These are phyloP conservation scores for Mesodorylaimus sp. DNA, from an alignment of 2,888 invertebrate genomes.

Conservation along the genomic window DNA sequence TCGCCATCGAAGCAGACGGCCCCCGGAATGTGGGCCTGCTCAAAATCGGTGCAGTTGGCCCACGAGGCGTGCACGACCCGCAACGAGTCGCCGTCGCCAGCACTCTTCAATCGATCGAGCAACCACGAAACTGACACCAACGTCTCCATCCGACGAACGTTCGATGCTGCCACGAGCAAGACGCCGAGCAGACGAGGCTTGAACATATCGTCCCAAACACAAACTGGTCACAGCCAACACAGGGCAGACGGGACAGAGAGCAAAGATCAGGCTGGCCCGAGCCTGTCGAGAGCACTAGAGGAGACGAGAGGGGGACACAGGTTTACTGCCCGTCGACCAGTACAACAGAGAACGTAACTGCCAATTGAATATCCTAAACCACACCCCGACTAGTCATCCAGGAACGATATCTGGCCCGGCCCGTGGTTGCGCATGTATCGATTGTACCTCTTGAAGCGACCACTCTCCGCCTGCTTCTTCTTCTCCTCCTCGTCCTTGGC, in stretches of 20 bases:
- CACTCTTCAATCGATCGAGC: neutral
- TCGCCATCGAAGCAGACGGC: conserved; percentile 29
- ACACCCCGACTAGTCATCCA: conserved; percentile 28
- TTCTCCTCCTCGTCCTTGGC: conserved; percentile 66
- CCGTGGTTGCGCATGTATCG: conserved; percentile 77
- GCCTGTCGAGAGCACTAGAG: no score
- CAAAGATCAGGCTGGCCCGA: no score
- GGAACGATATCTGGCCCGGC: conserved; percentile 67
- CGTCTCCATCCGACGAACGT: neutral
- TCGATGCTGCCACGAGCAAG: no score
- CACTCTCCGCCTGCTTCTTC: conserved; percentile 62
- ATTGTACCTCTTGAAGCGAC: conserved; percentile 66
- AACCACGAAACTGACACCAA: neutral
- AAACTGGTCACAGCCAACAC: no score
- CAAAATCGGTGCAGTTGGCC: conserved; percentile 17
- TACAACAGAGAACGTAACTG: no score
- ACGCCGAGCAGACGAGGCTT: no score
- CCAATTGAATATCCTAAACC: no score
- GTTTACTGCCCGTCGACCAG: no score
- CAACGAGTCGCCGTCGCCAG: neutral
- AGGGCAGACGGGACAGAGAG: no score
- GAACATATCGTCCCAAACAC: no score
- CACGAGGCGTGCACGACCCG: neutral
- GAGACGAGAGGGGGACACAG: no score
- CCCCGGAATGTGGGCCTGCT: conserved; percentile 25